Percentiles rank a stretch among this genome's conserved stretches.
These are phyloP conservation scores for Microtus oregoni DNA, from an alignment of 2,113 vertebrate species.

Conservation along the genomic window DNA sequence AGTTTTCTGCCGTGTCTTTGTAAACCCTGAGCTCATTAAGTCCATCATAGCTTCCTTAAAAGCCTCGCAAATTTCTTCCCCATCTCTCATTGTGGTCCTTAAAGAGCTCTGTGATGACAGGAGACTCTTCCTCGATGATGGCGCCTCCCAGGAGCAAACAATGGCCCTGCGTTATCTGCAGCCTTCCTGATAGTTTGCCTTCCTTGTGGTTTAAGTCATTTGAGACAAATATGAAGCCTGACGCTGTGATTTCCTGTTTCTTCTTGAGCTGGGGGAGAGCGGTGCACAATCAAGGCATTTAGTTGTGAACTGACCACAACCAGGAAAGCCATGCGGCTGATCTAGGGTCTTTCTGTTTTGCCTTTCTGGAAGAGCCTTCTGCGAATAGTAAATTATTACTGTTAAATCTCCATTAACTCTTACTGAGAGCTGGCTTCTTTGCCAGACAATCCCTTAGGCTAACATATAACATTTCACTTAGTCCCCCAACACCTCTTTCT, in stretches of 20 bases:
- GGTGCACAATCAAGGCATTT: background rate
- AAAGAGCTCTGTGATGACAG: background rate
- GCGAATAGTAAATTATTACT: background rate
- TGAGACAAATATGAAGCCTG: background rate
- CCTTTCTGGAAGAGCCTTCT: conserved; percentile 16
- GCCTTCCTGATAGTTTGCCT: background rate
- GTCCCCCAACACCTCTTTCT: background rate
- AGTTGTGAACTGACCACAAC: background rate
- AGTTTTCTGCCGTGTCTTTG: conserved; percentile 39
- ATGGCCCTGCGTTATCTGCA: background rate
- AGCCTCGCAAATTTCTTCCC: background rate
- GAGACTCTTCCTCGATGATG: background rate
- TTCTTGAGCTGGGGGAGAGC: background rate
- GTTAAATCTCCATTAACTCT: background rate
- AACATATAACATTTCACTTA: background rate
- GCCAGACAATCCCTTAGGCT: conserved; percentile 18
- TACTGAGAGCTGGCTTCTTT: background rate
- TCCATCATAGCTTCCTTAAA: conserved; percentile 26
- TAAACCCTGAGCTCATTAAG: conserved; percentile 14
- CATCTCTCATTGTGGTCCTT: background rate
- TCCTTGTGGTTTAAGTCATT: background rate
- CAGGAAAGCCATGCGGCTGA: background rate
- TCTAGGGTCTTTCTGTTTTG: background rate
- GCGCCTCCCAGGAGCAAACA: background rate
- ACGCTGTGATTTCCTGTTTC: background rate